Evolutionary conservation across 2,797 vertebrate species (phyloP).

Genomic region (Dermochelys coriacea): DNA sequence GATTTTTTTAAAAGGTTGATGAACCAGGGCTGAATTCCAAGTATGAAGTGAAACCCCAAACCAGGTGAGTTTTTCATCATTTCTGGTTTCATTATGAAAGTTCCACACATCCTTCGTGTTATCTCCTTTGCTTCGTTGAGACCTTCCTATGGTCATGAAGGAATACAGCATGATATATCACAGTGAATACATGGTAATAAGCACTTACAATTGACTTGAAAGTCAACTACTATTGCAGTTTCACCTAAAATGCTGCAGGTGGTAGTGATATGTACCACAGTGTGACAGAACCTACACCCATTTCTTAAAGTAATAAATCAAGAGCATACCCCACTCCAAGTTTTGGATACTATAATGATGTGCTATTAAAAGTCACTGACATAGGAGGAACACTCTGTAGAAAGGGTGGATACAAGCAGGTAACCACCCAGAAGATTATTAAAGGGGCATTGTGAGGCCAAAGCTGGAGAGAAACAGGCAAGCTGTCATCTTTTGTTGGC

Average conservation of each 20-base stretch:
- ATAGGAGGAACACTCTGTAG: no score
- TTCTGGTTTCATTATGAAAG: not conserved
- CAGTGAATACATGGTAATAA: not conserved
- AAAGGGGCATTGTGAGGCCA: no score
- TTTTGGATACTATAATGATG: not conserved
- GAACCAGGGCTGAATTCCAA: accelerated
- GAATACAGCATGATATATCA: not conserved
- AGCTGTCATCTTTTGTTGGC: no score
- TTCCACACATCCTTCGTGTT: not conserved
- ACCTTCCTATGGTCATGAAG: not conserved
- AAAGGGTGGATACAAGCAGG: no score
- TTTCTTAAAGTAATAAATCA: not conserved
- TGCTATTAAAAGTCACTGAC: no score
- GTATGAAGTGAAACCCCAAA: not conserved
- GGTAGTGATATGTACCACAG: not conserved
- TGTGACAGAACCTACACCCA: not conserved
- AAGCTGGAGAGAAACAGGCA: no score
- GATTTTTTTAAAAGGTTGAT: not conserved
- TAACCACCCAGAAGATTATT: no score
- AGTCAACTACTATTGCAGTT: accelerated
- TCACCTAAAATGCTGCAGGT: not conserved
- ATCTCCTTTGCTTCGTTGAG: not conserved
- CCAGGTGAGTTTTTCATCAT: not conserved
- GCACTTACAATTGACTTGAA: not conserved
- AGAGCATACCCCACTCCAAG: not conserved